Evolutionary conservation across 2,888 invertebrate genomes (phyloP).

Genomic region (Pecten maximus): DNA sequence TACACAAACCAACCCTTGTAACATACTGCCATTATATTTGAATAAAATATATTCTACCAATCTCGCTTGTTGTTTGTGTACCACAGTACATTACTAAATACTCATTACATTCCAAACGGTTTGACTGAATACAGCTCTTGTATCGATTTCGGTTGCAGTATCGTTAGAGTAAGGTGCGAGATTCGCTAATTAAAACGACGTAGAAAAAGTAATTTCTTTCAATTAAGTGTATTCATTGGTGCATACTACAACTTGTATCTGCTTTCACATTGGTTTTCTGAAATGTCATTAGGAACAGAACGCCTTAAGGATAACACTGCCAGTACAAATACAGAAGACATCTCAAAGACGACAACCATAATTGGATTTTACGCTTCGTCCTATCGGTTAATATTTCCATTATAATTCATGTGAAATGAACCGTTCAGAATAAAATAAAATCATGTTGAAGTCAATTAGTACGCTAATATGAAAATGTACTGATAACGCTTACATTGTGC

Average conservation of each 20-base stretch:
- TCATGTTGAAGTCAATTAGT: neutral
- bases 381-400: neutral
- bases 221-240: neutral
- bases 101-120: too few species aligned
- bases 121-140: neutral
- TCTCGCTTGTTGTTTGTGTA: too few species aligned
- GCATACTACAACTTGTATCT: slow-evolving; percentile 1
- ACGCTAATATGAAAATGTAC: neutral
- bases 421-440: neutral
- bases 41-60: too few species aligned
- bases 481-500: neutral
- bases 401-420: neutral
- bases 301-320: neutral
- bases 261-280: slow-evolving; percentile 24
- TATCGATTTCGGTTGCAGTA: neutral
- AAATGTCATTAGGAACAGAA: neutral
- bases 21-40: too few species aligned
- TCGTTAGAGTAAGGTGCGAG: neutral
- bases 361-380: neutral
- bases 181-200: slow-evolving; percentile 12
- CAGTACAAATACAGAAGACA: neutral
- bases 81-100: too few species aligned
- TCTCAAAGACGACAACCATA: neutral
- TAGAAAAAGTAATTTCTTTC: slow-evolving; percentile 22
- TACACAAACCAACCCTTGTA: too few species aligned